phyloP scores from a whole-genome alignment of 2,797 vertebrate species.

The Mus minutoides region DNA sequence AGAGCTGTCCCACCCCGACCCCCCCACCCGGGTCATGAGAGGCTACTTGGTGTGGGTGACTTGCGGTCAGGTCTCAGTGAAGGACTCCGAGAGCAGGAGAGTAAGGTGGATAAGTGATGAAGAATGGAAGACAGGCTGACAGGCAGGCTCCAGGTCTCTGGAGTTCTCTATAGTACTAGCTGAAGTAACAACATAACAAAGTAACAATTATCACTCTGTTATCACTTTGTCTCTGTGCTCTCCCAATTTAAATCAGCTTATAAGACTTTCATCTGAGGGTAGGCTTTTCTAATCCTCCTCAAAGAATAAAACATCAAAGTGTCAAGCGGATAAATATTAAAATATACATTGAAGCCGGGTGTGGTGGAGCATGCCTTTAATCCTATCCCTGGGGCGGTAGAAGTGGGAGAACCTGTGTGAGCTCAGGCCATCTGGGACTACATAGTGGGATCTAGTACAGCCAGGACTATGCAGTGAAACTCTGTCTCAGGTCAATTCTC shows the following conservation, averaged over 20 bases:
- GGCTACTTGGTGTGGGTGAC: not conserved
- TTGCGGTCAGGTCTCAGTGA: not conserved
- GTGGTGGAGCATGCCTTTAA: not conserved
- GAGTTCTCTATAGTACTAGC: not conserved
- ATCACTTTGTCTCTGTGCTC: not conserved
- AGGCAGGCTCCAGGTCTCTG: too few species aligned
- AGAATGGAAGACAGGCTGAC: too few species aligned
- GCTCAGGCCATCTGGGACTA: not conserved
- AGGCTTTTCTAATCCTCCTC: not conserved
- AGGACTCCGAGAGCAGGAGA: not conserved
- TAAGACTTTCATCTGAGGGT: not conserved
- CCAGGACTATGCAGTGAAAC: not conserved
- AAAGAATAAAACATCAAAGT: not conserved
- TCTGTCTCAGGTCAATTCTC: not conserved
- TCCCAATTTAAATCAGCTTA: not conserved
- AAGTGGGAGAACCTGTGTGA: not conserved
- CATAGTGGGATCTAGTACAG: not conserved
- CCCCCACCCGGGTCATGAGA: not conserved
- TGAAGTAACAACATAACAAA: not conserved
- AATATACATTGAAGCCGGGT: not conserved
- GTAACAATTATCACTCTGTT: not conserved
- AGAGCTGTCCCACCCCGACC: not conserved
- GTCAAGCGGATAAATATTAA: not conserved
- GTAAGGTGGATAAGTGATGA: too few species aligned
- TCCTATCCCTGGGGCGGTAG: not conserved